A percentile compares a stretch with the other conserved stretches of the same genome.
Conservation (phyloP, 1,140 invertebrate genomes). For the Megalopta genalis region DNA sequence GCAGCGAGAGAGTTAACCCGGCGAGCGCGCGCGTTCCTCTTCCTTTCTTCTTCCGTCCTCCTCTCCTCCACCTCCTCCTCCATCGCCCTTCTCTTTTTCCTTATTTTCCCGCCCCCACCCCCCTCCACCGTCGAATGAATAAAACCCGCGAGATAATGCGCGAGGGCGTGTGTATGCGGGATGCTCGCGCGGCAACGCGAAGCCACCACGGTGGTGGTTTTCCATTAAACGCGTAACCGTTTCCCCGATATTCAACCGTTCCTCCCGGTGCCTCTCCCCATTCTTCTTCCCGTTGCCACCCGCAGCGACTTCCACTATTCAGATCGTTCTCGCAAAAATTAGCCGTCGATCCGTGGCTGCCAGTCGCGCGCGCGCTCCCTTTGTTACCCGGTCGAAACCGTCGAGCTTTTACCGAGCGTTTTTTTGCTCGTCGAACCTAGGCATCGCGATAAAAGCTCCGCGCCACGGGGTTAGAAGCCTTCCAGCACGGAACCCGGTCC, state of each 20-base stretch:
- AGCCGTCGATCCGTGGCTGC: conserved; percentile 20
- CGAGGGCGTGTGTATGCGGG: neutral
- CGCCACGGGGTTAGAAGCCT: conserved; percentile 7
- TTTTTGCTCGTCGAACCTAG: conserved; percentile 1
- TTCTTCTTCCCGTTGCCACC: conserved; percentile 28
- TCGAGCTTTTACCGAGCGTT: neutral
- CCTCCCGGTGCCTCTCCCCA: neutral
- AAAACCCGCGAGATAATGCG: conserved; percentile 45
- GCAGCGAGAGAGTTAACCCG: conserved; percentile 30
- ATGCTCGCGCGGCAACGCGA: conserved; percentile 11
- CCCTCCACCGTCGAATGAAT: conserved; percentile 14
- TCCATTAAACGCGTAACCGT: conserved; percentile 41
- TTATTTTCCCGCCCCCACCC: neutral
- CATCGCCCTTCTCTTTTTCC: neutral
- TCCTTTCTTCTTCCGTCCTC: neutral
- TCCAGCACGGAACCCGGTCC: neutral
- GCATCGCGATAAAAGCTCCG: neutral
- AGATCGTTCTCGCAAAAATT: conserved; percentile 42
- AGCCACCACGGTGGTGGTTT: conserved; percentile 2
- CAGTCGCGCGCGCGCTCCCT: neutral
- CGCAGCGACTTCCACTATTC: conserved; percentile 35
- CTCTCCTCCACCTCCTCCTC: neutral
- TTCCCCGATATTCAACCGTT: conserved; percentile 22
- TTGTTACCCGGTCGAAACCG: conserved; percentile 14
- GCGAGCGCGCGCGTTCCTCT: conserved; percentile 8